These are phyloP conservation scores for Percopsis omiscomaycus DNA, from an alignment of 2,797 vertebrate genomes.

Conservation along the genomic window DNA sequence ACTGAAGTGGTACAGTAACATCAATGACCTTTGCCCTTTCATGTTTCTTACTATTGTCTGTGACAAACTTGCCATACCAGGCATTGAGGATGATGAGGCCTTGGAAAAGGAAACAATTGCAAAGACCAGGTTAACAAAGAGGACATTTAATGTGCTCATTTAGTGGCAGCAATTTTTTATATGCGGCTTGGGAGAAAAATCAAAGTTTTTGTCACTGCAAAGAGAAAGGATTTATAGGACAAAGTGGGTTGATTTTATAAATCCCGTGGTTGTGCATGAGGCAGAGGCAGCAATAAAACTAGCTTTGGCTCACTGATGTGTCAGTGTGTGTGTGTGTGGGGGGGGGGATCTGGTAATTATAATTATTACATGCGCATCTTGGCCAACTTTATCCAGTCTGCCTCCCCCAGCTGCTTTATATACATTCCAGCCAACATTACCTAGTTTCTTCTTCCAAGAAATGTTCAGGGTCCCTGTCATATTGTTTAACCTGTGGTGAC, in stretches of 20 bases:
- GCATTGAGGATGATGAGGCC: constrained; percentile 95
- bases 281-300: background rate
- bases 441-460: background rate
- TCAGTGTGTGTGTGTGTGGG: background rate
- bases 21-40: constrained; percentile 96
- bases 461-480: too few species aligned
- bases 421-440: constrained; percentile 1
- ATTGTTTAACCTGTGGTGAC: background rate
- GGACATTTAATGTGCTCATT: background rate
- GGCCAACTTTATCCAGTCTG: background rate
- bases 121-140: background rate
- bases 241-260: constrained; percentile 5
- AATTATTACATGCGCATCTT: background rate
- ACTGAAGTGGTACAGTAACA: constrained; percentile 95
- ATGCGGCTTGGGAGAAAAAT: background rate
- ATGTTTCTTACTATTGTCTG: constrained; percentile 89
- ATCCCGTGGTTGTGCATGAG: background rate
- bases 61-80: constrained; percentile 98
- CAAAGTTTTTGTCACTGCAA: too few species aligned
- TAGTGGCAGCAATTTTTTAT: background rate
- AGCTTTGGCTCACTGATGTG: background rate
- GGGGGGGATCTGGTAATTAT: background rate
- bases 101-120: constrained; percentile 50
- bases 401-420: background rate
- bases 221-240: background rate